A percentile compares a stretch with the other conserved stretches of the same genome.
phyloP scores from a whole-genome alignment of 92 coral and sea anemone species.

The Porites divaricata region DNA sequence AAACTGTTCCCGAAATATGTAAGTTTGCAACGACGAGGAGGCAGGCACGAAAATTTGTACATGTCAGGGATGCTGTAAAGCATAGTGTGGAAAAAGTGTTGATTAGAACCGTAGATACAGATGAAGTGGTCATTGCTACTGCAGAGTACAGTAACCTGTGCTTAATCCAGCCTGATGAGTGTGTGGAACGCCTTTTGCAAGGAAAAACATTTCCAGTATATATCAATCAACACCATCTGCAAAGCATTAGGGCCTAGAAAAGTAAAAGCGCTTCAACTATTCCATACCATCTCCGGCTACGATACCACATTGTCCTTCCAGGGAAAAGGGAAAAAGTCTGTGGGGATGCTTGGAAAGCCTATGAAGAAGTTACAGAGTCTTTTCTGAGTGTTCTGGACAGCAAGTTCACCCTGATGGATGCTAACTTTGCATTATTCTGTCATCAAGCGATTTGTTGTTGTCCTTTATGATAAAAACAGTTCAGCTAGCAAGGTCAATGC shows the following conservation, averaged over 20 bases:
- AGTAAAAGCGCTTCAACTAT: too few species aligned
- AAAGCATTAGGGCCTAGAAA: too few species aligned
- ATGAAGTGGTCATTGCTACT: conserved; percentile 27
- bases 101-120: conserved; percentile 33
- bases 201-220: conserved; percentile 4
- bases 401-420: conserved; percentile 11
- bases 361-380: neutral
- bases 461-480: conserved; percentile 23
- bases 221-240: too few species aligned
- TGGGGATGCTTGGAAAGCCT: too few species aligned
- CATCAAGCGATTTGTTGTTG: conserved; percentile 17
- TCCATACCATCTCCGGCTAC: too few species aligned
- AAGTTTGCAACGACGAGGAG: neutral
- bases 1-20: neutral
- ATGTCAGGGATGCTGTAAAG: conserved; percentile 9
- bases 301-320: too few species aligned
- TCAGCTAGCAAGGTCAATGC: neutral
- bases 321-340: too few species aligned
- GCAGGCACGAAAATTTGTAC: neutral
- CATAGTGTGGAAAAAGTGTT: neutral
- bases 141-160: conserved; percentile 13
- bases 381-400: conserved; percentile 14
- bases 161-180: neutral
- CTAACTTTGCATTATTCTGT: neutral
- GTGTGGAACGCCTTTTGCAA: conserved; percentile 36